Evolutionary conservation across 2,888 invertebrate genomes (phyloP), one percentile per base, ranked within the genome.

Genomic region (Gasteruption jaculator): DNA sequence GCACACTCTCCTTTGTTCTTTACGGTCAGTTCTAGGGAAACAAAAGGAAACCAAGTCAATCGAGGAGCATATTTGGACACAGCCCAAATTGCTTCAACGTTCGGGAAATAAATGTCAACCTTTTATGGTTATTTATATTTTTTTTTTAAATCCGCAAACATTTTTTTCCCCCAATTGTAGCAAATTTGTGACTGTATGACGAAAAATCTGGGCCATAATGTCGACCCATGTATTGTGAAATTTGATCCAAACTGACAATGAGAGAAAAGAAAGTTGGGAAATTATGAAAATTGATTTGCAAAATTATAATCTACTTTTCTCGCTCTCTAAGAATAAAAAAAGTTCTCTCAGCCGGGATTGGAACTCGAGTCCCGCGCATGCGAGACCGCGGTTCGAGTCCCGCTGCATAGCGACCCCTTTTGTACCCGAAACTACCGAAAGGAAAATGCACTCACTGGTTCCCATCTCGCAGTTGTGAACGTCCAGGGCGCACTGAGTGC

Each of bases 391-490:
- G n/a, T n/a, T n/a, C n/a, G n/a, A n/a, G n/a, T n/a, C n/a, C n/a
- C n/a, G n/a, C n/a, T n/a, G n/a, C n/a, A n/a, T n/a, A n/a, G n/a
- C n/a, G n/a, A n/a, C n/a, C n/a, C n/a, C 19, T 31, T 31, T 12
- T 18, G n/a, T 5, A n/a, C 31, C 5, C 31, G 3, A 31, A 31
- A 14, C 16, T 18, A 8, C 6, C n/a, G 14, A 8, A 14, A 20
- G 20, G 22, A 6, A 33, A 45, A 32, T 18, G 15, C 45, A 73
- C 79, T 76, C 65, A 83, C 83, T 76, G 32, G 78, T 77, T 56
- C 77, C 77, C 56, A 78, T 73, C 57, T 83, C 82, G 67, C 83
- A 83, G 56, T 83, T 83, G 63, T 79, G 76, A 54, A 80, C 78
- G 46, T 77, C 75, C 68, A 83, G 68, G 31, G 78, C 80, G 60